Base-by-base conservation (phyloP, 1,140 invertebrate genomes). In the Orius laevigatus region DNA sequence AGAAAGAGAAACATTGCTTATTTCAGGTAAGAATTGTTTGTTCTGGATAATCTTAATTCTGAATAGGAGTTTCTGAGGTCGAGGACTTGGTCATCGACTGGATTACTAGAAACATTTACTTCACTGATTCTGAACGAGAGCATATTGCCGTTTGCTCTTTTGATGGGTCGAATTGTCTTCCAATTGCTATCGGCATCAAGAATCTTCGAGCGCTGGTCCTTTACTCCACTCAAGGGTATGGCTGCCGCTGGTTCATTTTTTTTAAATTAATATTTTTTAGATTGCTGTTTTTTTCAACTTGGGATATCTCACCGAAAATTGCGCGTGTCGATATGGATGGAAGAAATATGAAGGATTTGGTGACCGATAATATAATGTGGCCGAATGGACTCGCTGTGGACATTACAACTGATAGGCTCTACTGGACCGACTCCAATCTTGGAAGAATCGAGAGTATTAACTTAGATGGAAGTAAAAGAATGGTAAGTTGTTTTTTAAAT, bases 361-460 rank as follows among this genome's bases (percentile, higher is more conserved):
- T 66, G 2, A 59, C 74, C 0, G 71, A 75, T 12, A 67, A 81
- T 54, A 72, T 71, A 1, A 73, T 74, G 34, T 92, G 84, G 81
- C 89, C 93, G 1, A 92, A 88, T 62, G 88, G 88, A 2, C 65
- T 98, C 6, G 75, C 87, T 1, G 67, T 97, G 40, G 94, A 98
- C 63, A 78, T 80, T 58, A 77, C 83, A 12, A 87, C 81, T 51
- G 67, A 79, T 14, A 68, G 85, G 41, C 65, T 81, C 5, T 81
- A 86, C 55, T 88, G 87, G 72, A 78, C 89, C 0, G 83, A 86
- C 55, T 74, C 74, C 1, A 84, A 85, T 54, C 56, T 74, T 5
- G 69, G 68, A 35, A 76, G 68, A 47, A 75, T 92, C 1, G 85
- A 89, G 63, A 83, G 79, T 2, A 69, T 88, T 12, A 69, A 72